A percentile compares a stretch with the other conserved stretches of the same genome.
Evolutionary conservation across 30 jellyfish, hydroid and myxozoan species (phyloP).

Genomic region (Aurelia coerulea): DNA sequence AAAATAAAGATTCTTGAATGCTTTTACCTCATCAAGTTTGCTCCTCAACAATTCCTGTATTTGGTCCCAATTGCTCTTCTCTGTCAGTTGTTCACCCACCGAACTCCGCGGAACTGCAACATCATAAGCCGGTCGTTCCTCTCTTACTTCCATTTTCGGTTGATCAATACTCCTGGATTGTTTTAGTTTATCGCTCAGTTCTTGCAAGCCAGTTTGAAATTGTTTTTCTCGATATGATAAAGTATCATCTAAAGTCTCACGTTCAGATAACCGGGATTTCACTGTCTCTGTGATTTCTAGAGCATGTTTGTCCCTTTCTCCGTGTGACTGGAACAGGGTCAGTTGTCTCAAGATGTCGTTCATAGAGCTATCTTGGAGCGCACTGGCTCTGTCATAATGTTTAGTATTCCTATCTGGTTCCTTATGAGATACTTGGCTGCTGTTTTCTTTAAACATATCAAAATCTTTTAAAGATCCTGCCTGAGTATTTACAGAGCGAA

Average conservation of each 20-base stretch:
- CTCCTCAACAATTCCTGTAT: constrained; percentile 47
- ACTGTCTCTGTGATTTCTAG: background rate
- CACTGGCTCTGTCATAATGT: too few relatives aligned
- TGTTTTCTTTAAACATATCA: too few relatives aligned
- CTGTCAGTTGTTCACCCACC: too few relatives aligned
- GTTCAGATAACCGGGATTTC: too few relatives aligned
- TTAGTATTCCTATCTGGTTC: too few relatives aligned
- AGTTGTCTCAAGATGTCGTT: background rate
- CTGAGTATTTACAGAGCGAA: background rate
- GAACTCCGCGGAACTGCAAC: background rate
- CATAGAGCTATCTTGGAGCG: background rate
- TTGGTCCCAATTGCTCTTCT: constrained; percentile 31
- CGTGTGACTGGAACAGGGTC: background rate
- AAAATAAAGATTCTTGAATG: background rate
- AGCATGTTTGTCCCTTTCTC: background rate
- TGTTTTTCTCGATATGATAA: constrained; percentile 35
- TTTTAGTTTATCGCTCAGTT: constrained; percentile 54
- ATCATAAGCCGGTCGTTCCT: background rate
- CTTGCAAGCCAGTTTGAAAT: constrained; percentile 61
- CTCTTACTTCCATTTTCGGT: background rate
- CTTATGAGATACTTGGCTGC: too few relatives aligned
- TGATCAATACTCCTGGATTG: background rate
- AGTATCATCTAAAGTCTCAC: constrained; percentile 1
- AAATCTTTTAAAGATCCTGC: background rate
- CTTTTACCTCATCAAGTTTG: constrained; percentile 53